phyloP scores from a whole-genome alignment of 2,888 invertebrate genomes.

The Tupiocoris notatus region DNA sequence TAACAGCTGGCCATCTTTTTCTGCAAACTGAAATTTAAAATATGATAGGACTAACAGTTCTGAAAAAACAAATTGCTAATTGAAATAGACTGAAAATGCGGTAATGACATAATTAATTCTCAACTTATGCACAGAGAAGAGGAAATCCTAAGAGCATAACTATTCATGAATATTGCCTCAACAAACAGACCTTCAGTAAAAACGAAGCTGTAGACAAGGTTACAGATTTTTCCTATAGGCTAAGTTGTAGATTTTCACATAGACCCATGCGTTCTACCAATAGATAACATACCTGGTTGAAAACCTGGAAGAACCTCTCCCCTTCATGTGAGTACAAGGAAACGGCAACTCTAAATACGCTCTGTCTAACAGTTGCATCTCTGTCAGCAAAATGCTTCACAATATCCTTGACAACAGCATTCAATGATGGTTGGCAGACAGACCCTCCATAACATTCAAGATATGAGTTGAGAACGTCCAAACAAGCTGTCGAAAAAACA shows the following conservation, averaged over 20 bases:
- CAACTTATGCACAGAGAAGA: no score
- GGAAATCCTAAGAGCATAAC: no score
- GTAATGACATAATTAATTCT: no score
- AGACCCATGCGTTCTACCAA: no score
- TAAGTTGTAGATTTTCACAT: no score
- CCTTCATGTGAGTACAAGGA: conserved; percentile 87
- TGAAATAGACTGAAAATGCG: no score
- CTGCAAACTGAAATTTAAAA: background rate
- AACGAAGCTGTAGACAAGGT: no score
- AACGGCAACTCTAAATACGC: conserved; percentile 91
- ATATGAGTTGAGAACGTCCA: conserved; percentile 84
- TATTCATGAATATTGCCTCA: no score
- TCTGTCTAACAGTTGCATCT: conserved; percentile 93
- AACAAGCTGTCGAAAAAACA: conserved; percentile 69
- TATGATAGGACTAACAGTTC: no score
- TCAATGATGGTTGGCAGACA: conserved; percentile 78
- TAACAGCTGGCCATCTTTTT: conserved; percentile 85
- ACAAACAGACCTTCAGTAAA: no score
- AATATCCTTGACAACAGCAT: conserved; percentile 80
- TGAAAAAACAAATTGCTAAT: no score
- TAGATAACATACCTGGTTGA: conserved; percentile 73
- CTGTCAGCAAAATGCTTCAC: conserved; percentile 94
- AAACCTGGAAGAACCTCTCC: conserved; percentile 85
- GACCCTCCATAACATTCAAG: conserved; percentile 81
- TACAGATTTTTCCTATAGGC: no score